Conservation (phyloP, 2,113 vertebrate species). For the Campylorhamphus procurvoides region DNA sequence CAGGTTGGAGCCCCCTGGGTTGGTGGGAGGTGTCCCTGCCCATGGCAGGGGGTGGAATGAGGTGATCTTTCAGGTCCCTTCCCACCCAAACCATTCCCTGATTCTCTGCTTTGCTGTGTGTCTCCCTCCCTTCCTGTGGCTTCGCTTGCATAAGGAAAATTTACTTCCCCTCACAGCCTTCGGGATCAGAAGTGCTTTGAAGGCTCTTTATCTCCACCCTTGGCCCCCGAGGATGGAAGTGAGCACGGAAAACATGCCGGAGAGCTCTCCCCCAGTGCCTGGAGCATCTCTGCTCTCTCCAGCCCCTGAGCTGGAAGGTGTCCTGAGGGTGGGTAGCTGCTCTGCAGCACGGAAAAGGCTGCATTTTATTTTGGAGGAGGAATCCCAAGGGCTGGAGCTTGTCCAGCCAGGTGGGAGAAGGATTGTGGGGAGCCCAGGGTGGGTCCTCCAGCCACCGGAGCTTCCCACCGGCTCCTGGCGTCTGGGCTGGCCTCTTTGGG, state of each 20-base stretch:
- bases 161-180: neutral
- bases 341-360: neutral
- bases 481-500: fast-evolving
- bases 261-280: neutral
- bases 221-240: neutral
- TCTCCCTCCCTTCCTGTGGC: constrained; percentile 14
- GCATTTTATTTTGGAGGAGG: fast-evolving
- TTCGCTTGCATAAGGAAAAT: neutral
- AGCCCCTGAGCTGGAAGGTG: neutral
- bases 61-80: neutral
- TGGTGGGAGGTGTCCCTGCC: neutral
- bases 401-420: neutral
- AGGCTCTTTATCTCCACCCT: neutral
- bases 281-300: fast-evolving
- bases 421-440: fast-evolving
- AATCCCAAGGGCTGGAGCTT: neutral
- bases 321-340: neutral
- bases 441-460: fast-evolving
- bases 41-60: neutral
- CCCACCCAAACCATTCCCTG: neutral
- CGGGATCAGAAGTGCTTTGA: neutral
- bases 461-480: fast-evolving
- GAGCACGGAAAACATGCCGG: fast-evolving
- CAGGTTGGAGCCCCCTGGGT: neutral
- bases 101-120: neutral